Evolutionary conservation across 2,113 vertebrate genomes (phyloP).

Genomic region (Canis aureus): DNA sequence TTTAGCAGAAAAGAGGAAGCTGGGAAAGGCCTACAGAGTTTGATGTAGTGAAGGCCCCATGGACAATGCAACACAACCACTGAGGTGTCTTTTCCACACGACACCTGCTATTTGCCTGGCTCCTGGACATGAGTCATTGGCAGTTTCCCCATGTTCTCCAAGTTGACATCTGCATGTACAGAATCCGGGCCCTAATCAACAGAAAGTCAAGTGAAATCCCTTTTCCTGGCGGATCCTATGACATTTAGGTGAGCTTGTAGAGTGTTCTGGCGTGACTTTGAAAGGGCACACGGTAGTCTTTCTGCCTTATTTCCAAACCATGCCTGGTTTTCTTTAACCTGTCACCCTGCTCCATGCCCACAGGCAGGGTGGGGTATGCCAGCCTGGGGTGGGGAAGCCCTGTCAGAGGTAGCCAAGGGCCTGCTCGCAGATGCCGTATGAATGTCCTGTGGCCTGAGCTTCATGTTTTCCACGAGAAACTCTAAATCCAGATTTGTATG

Average conservation of each 20-base stretch:
- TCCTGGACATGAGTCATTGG: neutral
- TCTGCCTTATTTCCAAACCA: neutral
- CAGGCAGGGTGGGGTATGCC: neutral
- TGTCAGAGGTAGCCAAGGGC: neutral
- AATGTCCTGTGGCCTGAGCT: neutral
- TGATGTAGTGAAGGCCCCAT: rapidly evolving
- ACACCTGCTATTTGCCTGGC: rapidly evolving
- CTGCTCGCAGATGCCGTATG: no score
- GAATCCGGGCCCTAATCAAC: neutral
- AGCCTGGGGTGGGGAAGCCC: rapidly evolving
- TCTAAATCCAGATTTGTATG: neutral
- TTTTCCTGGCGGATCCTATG: rapidly evolving
- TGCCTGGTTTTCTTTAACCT: neutral
- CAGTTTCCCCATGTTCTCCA: neutral
- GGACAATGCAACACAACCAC: neutral
- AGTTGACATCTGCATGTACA: neutral
- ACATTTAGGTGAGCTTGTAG: neutral
- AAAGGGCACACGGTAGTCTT: neutral
- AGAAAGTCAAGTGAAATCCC: neutral
- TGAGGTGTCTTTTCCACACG: neutral
- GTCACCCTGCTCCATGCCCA: neutral
- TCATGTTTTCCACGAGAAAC: neutral
- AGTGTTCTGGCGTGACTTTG: neutral
- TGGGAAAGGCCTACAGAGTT: neutral
- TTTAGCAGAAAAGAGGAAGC: neutral